These are phyloP conservation scores for Cybosia mesomella DNA, from an alignment of 2,888 invertebrate genomes.

Conservation along the genomic window DNA sequence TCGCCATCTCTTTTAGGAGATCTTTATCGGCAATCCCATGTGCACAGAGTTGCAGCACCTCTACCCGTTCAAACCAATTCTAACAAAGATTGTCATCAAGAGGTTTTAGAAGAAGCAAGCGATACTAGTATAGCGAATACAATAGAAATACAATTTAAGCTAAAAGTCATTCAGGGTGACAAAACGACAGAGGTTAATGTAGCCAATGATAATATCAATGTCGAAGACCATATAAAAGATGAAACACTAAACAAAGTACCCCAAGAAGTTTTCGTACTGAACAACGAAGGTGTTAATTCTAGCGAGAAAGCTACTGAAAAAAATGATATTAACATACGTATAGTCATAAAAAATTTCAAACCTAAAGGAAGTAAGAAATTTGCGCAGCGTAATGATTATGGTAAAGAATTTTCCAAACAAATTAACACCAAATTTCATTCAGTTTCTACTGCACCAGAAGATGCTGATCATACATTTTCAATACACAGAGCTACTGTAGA, in stretches of 20 bases:
- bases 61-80: slow-evolving; percentile 43
- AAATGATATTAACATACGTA: slow-evolving; percentile 72
- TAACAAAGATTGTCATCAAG: slow-evolving; percentile 40
- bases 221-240: slow-evolving; percentile 32
- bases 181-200: slow-evolving; percentile 63
- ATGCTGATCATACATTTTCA: slow-evolving; percentile 58
- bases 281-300: slow-evolving; percentile 48
- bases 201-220: slow-evolving; percentile 45
- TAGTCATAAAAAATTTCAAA: slow-evolving; percentile 69
- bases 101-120: slow-evolving; percentile 50
- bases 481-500: slow-evolving; percentile 65
- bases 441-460: slow-evolving; percentile 71
- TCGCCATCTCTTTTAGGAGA: slow-evolving; percentile 55
- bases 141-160: slow-evolving; percentile 73
- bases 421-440: slow-evolving; percentile 72
- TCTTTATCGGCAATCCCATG: slow-evolving; percentile 61
- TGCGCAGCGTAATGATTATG: slow-evolving; percentile 19
- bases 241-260: slow-evolving; percentile 28
- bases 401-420: slow-evolving; percentile 62
- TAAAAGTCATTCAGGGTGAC: slow-evolving; percentile 68
- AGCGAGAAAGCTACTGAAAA: slow-evolving; percentile 54
- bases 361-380: slow-evolving; percentile 48
- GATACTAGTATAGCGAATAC: slow-evolving; percentile 63
- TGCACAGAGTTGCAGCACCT: slow-evolving; percentile 58
- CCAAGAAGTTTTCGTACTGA: slow-evolving; percentile 62